Base-by-base conservation (phyloP, 2,888 invertebrate genomes). In the Drosophila helvetica region DNA sequence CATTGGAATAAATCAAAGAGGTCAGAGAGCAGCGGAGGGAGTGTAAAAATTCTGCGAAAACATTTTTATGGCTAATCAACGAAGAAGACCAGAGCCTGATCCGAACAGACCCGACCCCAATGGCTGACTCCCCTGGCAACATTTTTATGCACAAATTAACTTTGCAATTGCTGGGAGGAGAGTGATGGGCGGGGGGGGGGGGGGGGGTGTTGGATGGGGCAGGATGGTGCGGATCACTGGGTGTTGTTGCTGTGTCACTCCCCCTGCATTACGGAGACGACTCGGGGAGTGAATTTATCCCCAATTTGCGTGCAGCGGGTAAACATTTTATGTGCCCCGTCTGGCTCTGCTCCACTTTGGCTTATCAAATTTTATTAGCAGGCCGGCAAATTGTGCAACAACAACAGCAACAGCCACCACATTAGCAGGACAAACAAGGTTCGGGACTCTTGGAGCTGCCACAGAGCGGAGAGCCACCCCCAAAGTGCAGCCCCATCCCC, bases 231-330 rank as follows among this genome's bases (percentile, higher is more conserved):
- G 33, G 38, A 30, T 47, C 25, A 53, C 56, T 57, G 61, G 56
- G 33, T 38, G 38, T 38, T 38, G 38, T 55, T 53, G 65, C 67
- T 62, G 38, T 74, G 74, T 74, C 84, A 79, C 84, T 80, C 85
- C 86, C 80, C 58, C 48, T 72, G 58, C 68, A 80, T 83, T 78
- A 79, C 47, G 47, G 47, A 58, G 85, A 38, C 38, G 38, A 7
- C 15, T 38, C 38, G 38, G 38, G 38, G 38, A 38, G 38, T 38
- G 38, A 86, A 81, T 86, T 78, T 86, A 90, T 90, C 85, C 89
- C 86, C 89, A 89, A 88, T 85, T 90, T 89, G 90, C 90, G 90
- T 90, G 90, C 89, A 89, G 74, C 78, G 79, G 68, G 75, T 71
- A 79, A 80, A 88, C 85, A 88, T 86, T 86, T 88, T 84, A 83